Conservation (phyloP, 2,888 invertebrate genomes). For the Temnothorax rugatulus region DNA sequence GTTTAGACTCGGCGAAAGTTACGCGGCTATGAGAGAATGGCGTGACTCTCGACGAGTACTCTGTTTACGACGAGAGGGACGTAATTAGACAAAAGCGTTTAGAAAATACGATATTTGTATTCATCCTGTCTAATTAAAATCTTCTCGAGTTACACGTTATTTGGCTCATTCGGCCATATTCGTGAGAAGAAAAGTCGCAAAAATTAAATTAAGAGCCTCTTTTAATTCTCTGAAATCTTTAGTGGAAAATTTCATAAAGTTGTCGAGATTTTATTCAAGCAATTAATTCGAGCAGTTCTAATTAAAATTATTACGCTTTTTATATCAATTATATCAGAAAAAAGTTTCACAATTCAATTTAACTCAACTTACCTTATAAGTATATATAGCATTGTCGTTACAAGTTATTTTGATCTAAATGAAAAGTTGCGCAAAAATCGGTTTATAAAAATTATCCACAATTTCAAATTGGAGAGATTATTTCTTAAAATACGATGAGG, state of each 20-base stretch:
- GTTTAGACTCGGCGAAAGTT: conserved; percentile 40
- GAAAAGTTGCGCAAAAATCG: not conserved
- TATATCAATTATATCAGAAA: not conserved
- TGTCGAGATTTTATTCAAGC: not conserved
- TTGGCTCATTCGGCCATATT: not conserved
- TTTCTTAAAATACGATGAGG: not conserved
- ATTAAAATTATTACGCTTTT: not conserved
- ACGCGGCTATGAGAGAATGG: not conserved
- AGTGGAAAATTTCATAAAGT: not conserved
- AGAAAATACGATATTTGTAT: conserved; percentile 4
- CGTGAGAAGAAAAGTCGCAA: not conserved
- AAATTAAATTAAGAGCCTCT: not conserved
- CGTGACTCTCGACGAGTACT: conserved; percentile 24
- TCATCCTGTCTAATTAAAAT: conserved; percentile 24
- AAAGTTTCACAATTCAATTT: not conserved
- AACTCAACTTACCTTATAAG: too few relatives aligned
- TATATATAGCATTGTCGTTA: not conserved
- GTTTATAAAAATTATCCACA: not conserved
- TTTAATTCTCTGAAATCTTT: not conserved
- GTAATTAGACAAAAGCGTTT: conserved; percentile 19
- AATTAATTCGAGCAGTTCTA: not conserved
- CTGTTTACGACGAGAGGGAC: conserved; percentile 23
- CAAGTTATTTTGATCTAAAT: not conserved
- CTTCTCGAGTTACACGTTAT: not conserved
- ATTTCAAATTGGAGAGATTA: not conserved